A percentile compares a stretch with the other conserved stretches of the same genome.
Evolutionary conservation across 64 coral and sea anemone genomes (phyloP).

Genomic region (Platygyra sinensis): DNA sequence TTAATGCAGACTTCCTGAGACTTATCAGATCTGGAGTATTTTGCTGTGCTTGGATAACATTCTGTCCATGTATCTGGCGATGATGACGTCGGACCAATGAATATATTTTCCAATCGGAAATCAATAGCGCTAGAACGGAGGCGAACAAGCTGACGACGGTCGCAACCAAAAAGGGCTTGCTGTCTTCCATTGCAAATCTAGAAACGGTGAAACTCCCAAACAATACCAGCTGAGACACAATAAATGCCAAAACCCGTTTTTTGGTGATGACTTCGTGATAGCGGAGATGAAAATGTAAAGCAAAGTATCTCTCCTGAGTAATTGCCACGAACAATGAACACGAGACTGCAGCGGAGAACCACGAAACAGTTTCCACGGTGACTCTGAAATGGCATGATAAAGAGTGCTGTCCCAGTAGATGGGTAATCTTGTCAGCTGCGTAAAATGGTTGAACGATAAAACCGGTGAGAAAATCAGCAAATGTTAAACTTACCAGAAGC

Average conservation of each 20-base stretch:
- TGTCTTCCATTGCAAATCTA: neutral
- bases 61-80: neutral
- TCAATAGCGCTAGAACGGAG: neutral
- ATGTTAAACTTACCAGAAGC: slow-evolving; percentile 14
- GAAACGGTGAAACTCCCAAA: neutral
- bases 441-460: slow-evolving; percentile 38
- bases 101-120: slow-evolving; percentile 4
- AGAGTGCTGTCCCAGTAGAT: neutral
- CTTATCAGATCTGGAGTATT: neutral
- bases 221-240: slow-evolving; percentile 16
- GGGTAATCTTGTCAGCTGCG: slow-evolving; percentile 26
- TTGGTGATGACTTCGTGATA: slow-evolving; percentile 5
- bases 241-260: neutral
- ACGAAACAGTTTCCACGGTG: slow-evolving; percentile 20
- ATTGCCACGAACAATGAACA: slow-evolving; percentile 10
- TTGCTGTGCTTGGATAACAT: neutral
- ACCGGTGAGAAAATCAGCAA: slow-evolving; percentile 44
- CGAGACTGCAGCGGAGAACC: slow-evolving; percentile 46
- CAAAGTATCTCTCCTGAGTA: slow-evolving; percentile 31
- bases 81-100: neutral
- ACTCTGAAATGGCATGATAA: slow-evolving; percentile 5
- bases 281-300: slow-evolving; percentile 22
- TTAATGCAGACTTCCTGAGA: slow-evolving; percentile 25
- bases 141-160: neutral
- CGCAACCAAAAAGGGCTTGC: neutral